Evolutionary conservation across 1,140 invertebrate species (phyloP).

Genomic region (Cyrtorhinus lividipennis): DNA sequence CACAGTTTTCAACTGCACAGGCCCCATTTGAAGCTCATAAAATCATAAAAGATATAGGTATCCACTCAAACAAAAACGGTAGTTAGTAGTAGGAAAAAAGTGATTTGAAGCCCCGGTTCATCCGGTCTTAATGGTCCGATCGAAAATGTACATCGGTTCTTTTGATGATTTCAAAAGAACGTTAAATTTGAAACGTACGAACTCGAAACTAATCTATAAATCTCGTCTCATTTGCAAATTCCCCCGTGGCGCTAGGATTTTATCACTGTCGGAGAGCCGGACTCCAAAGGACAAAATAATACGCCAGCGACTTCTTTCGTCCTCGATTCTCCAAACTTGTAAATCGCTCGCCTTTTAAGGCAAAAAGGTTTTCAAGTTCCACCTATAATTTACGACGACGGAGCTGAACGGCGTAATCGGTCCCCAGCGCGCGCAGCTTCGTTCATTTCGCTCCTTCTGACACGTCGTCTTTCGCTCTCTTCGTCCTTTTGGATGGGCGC

Average conservation of each 20-base stretch:
- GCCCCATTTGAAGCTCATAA: no score
- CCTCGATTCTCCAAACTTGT: conserved; percentile 8
- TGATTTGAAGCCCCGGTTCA: no score
- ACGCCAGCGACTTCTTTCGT: neutral
- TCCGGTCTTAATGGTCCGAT: neutral
- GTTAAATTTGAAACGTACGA: neutral
- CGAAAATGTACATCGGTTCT: neutral
- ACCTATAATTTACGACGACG: neutral
- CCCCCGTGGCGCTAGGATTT: neutral
- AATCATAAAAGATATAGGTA: no score
- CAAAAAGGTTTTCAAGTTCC: conserved; percentile 9
- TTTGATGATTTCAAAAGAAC: neutral
- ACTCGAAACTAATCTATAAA: neutral
- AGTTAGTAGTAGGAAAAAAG: no score
- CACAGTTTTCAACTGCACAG: no score
- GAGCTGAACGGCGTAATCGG: neutral
- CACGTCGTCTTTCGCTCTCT: neutral
- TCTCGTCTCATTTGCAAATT: neutral
- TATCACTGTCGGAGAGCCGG: neutral
- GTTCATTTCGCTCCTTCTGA: neutral
- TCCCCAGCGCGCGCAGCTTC: neutral
- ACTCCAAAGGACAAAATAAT: neutral
- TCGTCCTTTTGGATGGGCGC: neutral
- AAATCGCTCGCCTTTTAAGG: conserved; percentile 2
- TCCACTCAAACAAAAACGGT: no score